Evolutionary conservation across 2,113 vertebrate genomes (phyloP).

Genomic region (Trachemys scripta): DNA sequence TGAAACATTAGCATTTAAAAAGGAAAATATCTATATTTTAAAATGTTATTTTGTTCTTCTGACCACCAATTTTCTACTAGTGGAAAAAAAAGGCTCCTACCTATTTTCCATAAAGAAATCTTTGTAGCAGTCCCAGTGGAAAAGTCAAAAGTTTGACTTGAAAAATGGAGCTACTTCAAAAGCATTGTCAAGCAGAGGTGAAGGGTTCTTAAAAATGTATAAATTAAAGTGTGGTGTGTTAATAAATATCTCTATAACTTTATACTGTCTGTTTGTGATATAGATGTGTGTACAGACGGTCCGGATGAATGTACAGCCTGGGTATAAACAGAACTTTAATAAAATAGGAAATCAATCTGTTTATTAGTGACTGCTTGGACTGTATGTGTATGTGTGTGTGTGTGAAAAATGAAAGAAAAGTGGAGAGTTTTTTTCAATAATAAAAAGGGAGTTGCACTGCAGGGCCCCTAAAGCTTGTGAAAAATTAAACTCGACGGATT

Average conservation of each 20-base stretch:
- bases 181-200: slow-evolving; percentile 79
- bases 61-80: slow-evolving; percentile 53
- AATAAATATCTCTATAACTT: slow-evolving; percentile 55
- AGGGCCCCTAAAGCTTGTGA: slow-evolving; percentile 96
- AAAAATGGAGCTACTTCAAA: slow-evolving; percentile 84
- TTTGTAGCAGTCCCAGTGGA: slow-evolving; percentile 80
- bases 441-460: slow-evolving; percentile 90
- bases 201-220: slow-evolving; percentile 75
- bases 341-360: slow-evolving; percentile 71
- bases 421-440: slow-evolving; percentile 90
- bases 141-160: slow-evolving; percentile 83
- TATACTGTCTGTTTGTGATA: not conserved
- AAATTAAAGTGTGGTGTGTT: slow-evolving; percentile 52
- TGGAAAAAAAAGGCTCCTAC: slow-evolving; percentile 5
- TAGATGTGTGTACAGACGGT: not conserved
- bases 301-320: not conserved
- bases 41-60: slow-evolving; percentile 29
- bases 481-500: slow-evolving; percentile 99
- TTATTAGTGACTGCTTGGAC: slow-evolving; percentile 71
- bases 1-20: not conserved
- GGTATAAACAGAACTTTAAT: slow-evolving; percentile 16
- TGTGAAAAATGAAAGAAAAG: slow-evolving; percentile 78
- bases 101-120: slow-evolving; percentile 76
- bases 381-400: not conserved
- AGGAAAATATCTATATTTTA: not conserved